Conservation (phyloP, 2,888 invertebrate species). For the Cerceris ruficornis region DNA sequence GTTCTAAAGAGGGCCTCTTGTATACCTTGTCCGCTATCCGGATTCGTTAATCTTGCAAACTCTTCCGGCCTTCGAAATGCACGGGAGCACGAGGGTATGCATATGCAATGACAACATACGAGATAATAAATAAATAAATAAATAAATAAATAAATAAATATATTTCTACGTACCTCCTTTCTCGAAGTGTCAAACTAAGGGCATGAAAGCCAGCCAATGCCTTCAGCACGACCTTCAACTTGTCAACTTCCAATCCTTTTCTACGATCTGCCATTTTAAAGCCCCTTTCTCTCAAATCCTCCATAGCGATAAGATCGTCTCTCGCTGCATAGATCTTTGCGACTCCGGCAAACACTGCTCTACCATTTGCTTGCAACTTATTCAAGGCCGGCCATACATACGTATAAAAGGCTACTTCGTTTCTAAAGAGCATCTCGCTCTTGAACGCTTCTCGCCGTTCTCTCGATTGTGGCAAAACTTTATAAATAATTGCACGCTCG, state of each 20-base stretch:
- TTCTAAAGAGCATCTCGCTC: slow-evolving; percentile 87
- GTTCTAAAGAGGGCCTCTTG: slow-evolving; percentile 85
- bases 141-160: background rate
- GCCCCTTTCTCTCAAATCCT: slow-evolving; percentile 80
- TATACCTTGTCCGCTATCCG: slow-evolving; percentile 71
- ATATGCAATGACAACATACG: background rate
- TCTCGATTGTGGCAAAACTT: slow-evolving; percentile 86
- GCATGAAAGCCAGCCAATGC: slow-evolving; percentile 83
- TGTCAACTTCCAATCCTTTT: slow-evolving; percentile 77
- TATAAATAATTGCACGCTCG: slow-evolving; percentile 87
- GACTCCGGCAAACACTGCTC: slow-evolving; percentile 74
- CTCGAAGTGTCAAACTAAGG: slow-evolving; percentile 81
- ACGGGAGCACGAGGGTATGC: slow-evolving; percentile 10
- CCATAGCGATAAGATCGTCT: slow-evolving; percentile 82
- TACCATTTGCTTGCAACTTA: slow-evolving; percentile 82
- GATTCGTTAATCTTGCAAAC: slow-evolving; percentile 74
- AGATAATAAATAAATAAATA: slow-evolving; percentile 1
- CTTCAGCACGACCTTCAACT: slow-evolving; percentile 79
- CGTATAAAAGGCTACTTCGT: slow-evolving; percentile 89
- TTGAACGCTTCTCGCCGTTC: slow-evolving; percentile 87
- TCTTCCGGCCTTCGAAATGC: slow-evolving; percentile 74
- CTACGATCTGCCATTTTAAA: slow-evolving; percentile 82
- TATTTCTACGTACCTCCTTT: slow-evolving; percentile 70
- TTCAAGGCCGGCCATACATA: slow-evolving; percentile 87
- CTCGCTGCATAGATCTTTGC: slow-evolving; percentile 78